Percentiles rank a stretch among this genome's conserved stretches.
These are phyloP conservation scores for Coremacera marginata DNA, from an alignment of 2,888 invertebrate genomes.

Conservation along the genomic window DNA sequence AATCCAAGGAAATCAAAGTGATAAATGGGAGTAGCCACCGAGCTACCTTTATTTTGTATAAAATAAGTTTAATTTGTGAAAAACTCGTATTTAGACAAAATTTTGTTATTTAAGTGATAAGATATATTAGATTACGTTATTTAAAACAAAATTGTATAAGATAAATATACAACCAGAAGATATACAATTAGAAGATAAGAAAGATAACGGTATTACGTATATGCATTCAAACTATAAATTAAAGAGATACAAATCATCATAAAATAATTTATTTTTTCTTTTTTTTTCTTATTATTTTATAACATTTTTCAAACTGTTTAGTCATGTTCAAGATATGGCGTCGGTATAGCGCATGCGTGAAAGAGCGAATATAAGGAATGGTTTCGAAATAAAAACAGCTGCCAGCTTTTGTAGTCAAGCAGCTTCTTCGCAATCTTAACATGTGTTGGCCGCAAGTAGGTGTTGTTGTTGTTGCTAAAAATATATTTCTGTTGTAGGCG, in stretches of 20 bases:
- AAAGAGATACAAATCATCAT: background rate
- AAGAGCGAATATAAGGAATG: too few relatives aligned
- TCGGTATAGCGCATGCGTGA: too few relatives aligned
- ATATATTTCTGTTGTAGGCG: too few relatives aligned
- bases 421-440: too few relatives aligned
- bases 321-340: too few relatives aligned
- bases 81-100: background rate
- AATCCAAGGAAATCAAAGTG: slow-evolving; percentile 51
- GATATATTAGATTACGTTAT: background rate
- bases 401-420: too few relatives aligned
- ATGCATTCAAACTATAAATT: background rate
- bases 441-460: too few relatives aligned
- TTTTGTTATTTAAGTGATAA: slow-evolving; percentile 17
- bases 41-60: background rate
- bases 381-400: too few relatives aligned
- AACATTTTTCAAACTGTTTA: too few relatives aligned
- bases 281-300: background rate
- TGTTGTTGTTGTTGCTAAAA: too few relatives aligned
- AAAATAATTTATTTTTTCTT: background rate
- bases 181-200: too few relatives aligned
- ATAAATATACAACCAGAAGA: background rate
- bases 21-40: background rate
- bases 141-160: background rate
- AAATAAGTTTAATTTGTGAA: background rate
- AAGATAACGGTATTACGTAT: too few relatives aligned